phyloP scores from a whole-genome alignment of 1,140 invertebrate species.

The Apis cerana region DNA sequence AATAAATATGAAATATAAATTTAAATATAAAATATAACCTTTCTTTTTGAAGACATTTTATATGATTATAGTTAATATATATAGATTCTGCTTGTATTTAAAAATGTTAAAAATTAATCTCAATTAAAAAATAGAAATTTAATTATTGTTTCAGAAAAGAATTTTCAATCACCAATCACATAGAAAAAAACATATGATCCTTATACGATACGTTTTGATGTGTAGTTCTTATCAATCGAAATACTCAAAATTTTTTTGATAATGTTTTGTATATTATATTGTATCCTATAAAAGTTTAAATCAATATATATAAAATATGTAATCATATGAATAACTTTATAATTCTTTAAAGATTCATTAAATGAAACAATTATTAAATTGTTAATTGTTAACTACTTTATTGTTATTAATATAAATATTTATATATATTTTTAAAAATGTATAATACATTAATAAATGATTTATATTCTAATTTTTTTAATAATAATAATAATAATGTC shows the following conservation, averaged over 20 bases:
- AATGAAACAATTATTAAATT: background rate
- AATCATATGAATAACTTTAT: background rate
- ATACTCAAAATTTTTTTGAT: background rate
- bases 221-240: background rate
- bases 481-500: too few relatives aligned
- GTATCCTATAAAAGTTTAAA: background rate
- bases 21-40: slow-evolving; percentile 34
- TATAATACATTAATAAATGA: background rate
- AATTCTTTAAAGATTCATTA: background rate
- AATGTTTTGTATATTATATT: background rate
- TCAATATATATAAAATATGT: background rate
- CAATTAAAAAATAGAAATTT: background rate
- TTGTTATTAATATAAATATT: too few relatives aligned
- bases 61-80: background rate
- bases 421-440: background rate
- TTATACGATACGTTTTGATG: background rate
- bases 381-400: background rate
- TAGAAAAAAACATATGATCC: background rate
- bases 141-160: background rate
- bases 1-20: background rate
- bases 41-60: slow-evolving; percentile 39
- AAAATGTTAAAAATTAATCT: background rate
- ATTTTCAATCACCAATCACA: too few relatives aligned
- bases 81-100: too few relatives aligned
- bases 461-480: background rate